These are phyloP conservation scores for Diabrotica virgifera DNA, from an alignment of 1,140 invertebrate species.

Conservation along the genomic window DNA sequence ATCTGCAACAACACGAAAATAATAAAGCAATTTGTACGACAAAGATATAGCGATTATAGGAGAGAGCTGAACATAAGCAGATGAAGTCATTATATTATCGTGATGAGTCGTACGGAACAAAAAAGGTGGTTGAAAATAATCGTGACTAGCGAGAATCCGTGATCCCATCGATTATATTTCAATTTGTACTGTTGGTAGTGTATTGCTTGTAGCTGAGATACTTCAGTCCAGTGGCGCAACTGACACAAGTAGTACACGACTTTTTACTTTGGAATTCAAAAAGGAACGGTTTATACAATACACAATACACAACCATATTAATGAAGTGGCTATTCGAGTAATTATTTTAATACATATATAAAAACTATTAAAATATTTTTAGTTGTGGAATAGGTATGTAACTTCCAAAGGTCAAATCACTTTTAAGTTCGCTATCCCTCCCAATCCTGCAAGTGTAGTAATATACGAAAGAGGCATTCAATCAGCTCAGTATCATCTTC, in stretches of 20 bases:
- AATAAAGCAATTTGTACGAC: not conserved
- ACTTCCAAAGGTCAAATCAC: too few species aligned
- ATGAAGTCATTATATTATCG: slow-evolving; percentile 1
- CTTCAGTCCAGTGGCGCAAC: not conserved
- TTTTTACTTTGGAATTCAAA: too few species aligned
- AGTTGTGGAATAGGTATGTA: too few species aligned
- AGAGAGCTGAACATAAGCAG: not conserved
- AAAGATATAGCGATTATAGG: not conserved
- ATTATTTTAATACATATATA: too few species aligned
- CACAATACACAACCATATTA: too few species aligned
- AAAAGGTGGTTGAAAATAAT: slow-evolving; percentile 3
- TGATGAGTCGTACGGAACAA: not conserved
- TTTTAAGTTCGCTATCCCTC: too few species aligned
- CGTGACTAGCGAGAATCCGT: not conserved
- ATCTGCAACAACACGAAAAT: not conserved
- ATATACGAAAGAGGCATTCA: too few species aligned
- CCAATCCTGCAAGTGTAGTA: too few species aligned
- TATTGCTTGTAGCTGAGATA: not conserved
- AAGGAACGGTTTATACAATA: too few species aligned
- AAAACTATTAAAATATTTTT: too few species aligned
- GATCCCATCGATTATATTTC: slow-evolving; percentile 2
- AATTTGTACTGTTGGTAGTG: slow-evolving; percentile 2
- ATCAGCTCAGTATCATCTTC: too few species aligned
- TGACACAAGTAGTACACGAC: not conserved
- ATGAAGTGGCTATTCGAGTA: too few species aligned